phyloP scores from a whole-genome alignment of 2,113 vertebrate species.

The Craseonycteris thonglongyai region DNA sequence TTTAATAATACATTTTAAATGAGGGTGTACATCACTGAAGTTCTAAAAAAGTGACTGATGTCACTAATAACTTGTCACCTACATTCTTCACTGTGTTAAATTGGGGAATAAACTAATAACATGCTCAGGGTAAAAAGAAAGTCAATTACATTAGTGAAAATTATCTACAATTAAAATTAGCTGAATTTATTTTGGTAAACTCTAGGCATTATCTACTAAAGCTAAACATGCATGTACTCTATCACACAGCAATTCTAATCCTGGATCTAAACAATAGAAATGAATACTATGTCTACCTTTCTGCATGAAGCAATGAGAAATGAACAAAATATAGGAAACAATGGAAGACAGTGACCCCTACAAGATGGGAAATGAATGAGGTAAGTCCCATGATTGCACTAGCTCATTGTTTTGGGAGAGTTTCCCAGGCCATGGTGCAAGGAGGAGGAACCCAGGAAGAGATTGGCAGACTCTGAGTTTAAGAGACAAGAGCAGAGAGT shows the following conservation, averaged over 20 bases:
- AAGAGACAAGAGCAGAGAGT: neutral
- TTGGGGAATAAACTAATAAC: neutral
- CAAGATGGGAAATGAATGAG: neutral
- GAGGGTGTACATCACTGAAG: neutral
- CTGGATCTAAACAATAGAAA: neutral
- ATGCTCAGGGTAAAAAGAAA: neutral
- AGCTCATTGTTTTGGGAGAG: neutral
- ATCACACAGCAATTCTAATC: neutral
- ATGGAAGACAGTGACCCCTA: neutral
- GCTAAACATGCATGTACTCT: neutral
- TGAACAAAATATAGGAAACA: neutral
- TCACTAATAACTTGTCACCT: neutral
- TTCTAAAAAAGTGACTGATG: neutral
- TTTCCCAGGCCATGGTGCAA: neutral
- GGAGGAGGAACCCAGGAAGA: neutral
- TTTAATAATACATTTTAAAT: constrained; percentile 19
- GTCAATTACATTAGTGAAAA: neutral
- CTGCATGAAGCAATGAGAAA: neutral
- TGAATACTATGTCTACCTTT: neutral
- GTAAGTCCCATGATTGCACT: neutral
- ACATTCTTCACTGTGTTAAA: neutral
- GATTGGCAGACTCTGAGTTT: neutral
- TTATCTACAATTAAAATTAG: neutral
- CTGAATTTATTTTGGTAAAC: neutral
- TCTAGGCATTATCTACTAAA: neutral